Evolutionary conservation across 2,888 invertebrate genomes (phyloP).

Genomic region (Eremobia ochroleuca): DNA sequence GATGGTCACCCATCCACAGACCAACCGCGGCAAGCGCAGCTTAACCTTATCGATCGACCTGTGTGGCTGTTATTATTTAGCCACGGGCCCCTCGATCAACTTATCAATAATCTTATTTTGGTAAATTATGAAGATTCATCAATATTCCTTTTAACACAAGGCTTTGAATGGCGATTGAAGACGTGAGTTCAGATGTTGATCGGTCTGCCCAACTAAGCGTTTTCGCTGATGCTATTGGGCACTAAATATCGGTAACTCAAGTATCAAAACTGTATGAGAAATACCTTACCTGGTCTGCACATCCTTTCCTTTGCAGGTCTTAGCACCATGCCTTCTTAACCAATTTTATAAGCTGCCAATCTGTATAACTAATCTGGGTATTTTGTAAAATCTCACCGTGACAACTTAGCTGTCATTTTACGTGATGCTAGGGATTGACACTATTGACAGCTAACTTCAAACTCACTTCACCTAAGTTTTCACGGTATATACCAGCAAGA

Average conservation of each 20-base stretch:
- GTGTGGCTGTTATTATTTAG: too few species aligned
- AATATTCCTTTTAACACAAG: conserved; percentile 12
- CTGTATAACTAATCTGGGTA: too few species aligned
- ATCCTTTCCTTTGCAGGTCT: neutral
- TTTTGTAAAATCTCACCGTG: neutral
- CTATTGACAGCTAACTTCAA: neutral
- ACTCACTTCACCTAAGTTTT: neutral
- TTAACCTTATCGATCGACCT: too few species aligned
- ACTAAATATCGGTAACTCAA: neutral
- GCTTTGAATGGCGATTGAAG: neutral
- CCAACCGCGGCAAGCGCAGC: too few species aligned
- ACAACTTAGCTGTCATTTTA: neutral
- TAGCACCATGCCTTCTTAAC: too few species aligned
- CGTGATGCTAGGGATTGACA: neutral
- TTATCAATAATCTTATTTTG: conserved; percentile 26
- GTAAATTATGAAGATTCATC: conserved; percentile 25
- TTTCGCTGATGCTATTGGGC: neutral
- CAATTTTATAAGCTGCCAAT: neutral
- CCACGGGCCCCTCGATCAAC: too few species aligned
- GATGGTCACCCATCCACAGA: too few species aligned
- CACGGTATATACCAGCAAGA: neutral
- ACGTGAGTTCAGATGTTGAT: neutral
- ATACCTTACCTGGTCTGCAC: neutral
- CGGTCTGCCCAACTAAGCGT: neutral
- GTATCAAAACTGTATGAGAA: neutral